These are phyloP conservation scores for Gastrophryne carolinensis DNA, from an alignment of 2,797 vertebrate species.

Conservation along the genomic window DNA sequence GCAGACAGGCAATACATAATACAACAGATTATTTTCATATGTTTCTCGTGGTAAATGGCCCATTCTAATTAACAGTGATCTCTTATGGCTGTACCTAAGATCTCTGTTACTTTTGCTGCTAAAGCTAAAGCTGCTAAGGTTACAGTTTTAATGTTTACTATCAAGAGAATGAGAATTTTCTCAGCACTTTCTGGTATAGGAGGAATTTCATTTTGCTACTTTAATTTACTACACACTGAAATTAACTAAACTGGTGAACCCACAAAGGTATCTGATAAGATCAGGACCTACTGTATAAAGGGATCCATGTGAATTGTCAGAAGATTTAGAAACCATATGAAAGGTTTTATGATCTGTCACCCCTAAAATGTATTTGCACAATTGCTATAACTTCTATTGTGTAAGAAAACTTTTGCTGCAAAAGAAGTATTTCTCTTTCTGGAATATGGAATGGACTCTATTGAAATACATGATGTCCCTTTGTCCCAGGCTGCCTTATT, in stretches of 20 bases:
- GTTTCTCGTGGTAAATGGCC: neutral
- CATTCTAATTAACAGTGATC: constrained; percentile 13
- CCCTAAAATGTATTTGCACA: too few species aligned
- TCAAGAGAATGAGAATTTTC: constrained; percentile 5
- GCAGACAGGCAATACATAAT: neutral
- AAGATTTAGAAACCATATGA: too few species aligned
- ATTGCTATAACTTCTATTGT: too few species aligned
- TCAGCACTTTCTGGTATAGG: constrained; percentile 8
- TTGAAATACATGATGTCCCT: too few species aligned
- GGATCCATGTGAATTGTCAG: too few species aligned
- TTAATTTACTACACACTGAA: too few species aligned
- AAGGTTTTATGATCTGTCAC: too few species aligned
- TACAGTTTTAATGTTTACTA: constrained; percentile 1
- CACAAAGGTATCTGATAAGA: neutral
- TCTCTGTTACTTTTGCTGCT: neutral
- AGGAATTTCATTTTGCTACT: neutral
- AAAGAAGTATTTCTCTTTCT: too few species aligned
- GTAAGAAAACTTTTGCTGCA: too few species aligned
- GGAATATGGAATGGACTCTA: too few species aligned
- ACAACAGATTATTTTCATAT: neutral
- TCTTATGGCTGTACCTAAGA: neutral
- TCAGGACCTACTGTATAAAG: neutral
- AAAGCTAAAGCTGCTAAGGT: neutral
- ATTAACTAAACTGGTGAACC: neutral
- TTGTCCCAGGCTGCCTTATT: too few species aligned